Evolutionary conservation across 2,888 invertebrate genomes (phyloP).

Genomic region (Sphaerophoria rueppellii): DNA sequence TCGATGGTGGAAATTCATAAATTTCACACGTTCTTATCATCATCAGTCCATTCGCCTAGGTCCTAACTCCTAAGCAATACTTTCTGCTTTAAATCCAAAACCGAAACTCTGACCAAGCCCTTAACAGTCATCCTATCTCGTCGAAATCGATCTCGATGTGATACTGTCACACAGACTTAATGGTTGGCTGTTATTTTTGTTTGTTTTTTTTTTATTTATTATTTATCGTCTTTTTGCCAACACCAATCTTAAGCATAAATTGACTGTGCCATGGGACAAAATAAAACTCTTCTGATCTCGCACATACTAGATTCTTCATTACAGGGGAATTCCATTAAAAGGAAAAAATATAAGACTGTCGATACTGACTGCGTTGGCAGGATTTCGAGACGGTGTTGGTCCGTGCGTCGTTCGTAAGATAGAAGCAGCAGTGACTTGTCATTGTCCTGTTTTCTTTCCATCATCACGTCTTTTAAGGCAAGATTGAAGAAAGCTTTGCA

Average conservation of each 20-base stretch:
- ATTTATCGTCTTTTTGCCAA: slow-evolving; percentile 25
- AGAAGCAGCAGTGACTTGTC: too few relatives aligned
- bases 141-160: slow-evolving; percentile 30
- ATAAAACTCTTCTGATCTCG: slow-evolving; percentile 10
- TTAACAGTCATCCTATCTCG: background rate
- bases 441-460: too few relatives aligned
- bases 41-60: slow-evolving; percentile 48
- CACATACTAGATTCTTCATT: slow-evolving; percentile 49
- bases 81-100: too few relatives aligned
- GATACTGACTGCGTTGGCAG: too few relatives aligned
- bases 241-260: slow-evolving; percentile 39
- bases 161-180: slow-evolving; percentile 55
- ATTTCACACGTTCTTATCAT: slow-evolving; percentile 58
- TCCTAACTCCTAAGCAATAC: too few relatives aligned
- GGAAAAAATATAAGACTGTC: slow-evolving; percentile 4
- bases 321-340: slow-evolving; percentile 45
- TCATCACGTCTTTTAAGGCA: too few relatives aligned
- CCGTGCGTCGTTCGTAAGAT: too few relatives aligned
- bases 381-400: too few relatives aligned
- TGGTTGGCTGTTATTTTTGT: slow-evolving; percentile 27
- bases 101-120: too few relatives aligned
- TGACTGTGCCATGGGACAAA: slow-evolving; percentile 54
- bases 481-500: too few relatives aligned
- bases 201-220: slow-evolving; percentile 11
- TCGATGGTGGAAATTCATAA: slow-evolving; percentile 41